Conservation (phyloP, 2,888 invertebrate genomes). For the Paralinhomoeus sp. region DNA sequence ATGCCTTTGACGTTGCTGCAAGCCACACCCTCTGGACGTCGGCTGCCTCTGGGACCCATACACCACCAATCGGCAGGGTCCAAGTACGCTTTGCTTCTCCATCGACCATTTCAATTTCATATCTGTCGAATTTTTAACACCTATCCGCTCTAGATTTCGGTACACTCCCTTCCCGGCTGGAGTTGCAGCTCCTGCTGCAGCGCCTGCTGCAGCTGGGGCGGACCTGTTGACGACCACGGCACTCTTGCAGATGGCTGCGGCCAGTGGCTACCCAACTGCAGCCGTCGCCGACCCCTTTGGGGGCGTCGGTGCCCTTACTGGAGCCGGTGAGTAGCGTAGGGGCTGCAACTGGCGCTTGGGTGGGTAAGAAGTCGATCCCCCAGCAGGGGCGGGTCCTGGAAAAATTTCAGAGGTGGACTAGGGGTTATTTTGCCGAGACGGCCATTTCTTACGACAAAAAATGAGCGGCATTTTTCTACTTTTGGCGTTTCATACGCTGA, state of each 20-base stretch:
- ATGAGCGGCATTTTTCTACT: no score
- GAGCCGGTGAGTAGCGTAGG: no score
- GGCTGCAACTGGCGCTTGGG: no score
- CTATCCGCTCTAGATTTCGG: neutral
- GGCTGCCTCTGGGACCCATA: slow-evolving; percentile 3
- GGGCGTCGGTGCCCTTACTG: no score
- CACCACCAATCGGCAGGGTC: slow-evolving; percentile 6
- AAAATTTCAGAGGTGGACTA: no score
- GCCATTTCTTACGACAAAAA: no score
- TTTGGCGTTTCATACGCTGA: no score
- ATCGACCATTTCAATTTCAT: neutral
- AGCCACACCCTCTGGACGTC: slow-evolving; percentile 9
- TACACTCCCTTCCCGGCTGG: neutral
- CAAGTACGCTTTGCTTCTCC: slow-evolving; percentile 17
- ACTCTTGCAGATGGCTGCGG: slow-evolving; percentile 46
- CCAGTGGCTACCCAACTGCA: slow-evolving; percentile 1
- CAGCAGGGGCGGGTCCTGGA: no score
- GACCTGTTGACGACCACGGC: slow-evolving; percentile 13
- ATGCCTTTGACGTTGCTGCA: slow-evolving; percentile 10
- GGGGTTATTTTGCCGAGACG: no score
- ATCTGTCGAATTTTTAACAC: neutral
- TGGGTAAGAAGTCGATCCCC: no score
- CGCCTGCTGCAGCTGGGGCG: slow-evolving; percentile 27
- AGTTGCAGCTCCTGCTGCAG: neutral
- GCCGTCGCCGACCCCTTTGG: neutral